Percentiles rank a stretch among this genome's conserved stretches.
Conservation (phyloP, 2,113 vertebrate genomes). For the Aegotheles bennettii region DNA sequence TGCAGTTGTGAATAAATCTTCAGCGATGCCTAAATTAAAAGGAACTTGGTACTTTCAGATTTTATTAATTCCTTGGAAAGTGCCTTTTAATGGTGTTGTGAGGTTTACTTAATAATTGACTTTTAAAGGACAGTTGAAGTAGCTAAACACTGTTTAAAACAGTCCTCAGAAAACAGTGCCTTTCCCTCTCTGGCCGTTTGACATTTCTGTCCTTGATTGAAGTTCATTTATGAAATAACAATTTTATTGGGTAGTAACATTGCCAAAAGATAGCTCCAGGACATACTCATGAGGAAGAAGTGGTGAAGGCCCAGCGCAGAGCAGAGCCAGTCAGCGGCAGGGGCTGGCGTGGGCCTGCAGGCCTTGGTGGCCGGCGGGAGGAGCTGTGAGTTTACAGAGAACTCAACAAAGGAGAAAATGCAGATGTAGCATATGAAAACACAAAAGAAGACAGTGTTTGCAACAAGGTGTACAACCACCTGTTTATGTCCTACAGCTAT, state of each 20-base stretch:
- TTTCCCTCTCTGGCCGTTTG: neutral
- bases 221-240: neutral
- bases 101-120: neutral
- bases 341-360: rapidly evolving
- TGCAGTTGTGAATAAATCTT: neutral
- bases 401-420: neutral
- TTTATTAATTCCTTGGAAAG: neutral
- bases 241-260: neutral
- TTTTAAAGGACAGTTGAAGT: neutral
- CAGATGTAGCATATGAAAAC: neutral
- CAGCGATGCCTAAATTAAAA: neutral
- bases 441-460: rapidly evolving
- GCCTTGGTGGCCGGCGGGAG: rapidly evolving
- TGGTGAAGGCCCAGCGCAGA: neutral
- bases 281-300: neutral
- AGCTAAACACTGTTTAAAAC: neutral
- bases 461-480: neutral
- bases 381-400: rapidly evolving
- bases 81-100: neutral
- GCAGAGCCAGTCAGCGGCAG: rapidly evolving
- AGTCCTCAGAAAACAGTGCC: neutral
- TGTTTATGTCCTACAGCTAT: neutral
- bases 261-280: neutral
- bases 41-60: neutral
- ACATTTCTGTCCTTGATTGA: neutral